Evolutionary conservation across 2,797 vertebrate genomes (phyloP).

Genomic region (Sitta carolinensis): DNA sequence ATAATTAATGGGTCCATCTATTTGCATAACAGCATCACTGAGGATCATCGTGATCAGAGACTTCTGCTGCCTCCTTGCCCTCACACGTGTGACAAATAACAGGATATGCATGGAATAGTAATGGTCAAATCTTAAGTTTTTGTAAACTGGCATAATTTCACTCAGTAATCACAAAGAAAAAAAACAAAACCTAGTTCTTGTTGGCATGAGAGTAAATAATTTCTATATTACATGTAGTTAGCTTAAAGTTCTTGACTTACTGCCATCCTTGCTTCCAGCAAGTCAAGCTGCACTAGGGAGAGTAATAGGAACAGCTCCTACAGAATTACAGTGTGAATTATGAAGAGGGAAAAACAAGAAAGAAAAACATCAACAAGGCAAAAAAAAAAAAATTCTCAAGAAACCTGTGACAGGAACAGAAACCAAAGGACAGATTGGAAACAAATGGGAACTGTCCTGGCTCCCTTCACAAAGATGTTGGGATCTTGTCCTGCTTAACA

Average conservation of each 20-base stretch:
- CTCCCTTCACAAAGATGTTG: not conserved
- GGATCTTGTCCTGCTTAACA: not conserved
- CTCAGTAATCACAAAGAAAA: not conserved
- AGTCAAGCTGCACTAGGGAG: not conserved
- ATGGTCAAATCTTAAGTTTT: not conserved
- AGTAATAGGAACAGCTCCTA: not conserved
- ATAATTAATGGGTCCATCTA: slow-evolving; percentile 3
- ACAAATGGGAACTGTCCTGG: not conserved
- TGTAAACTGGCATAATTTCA: not conserved
- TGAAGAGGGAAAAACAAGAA: not conserved
- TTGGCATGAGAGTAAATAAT: not conserved
- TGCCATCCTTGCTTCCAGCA: not conserved
- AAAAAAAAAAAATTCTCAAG: not conserved
- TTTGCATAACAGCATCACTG: not conserved
- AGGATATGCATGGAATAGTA: not conserved
- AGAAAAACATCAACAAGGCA: not conserved
- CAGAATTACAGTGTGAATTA: not conserved
- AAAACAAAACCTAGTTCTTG: not conserved
- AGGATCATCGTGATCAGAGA: not conserved
- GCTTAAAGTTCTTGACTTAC: not conserved
- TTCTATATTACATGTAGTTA: not conserved
- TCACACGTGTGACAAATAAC: not conserved
- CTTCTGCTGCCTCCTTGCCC: not conserved
- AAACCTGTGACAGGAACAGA: not conserved
- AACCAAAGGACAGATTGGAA: not conserved